A percentile compares a stretch with the other conserved stretches of the same genome.
These are phyloP conservation scores for Amphiprion percula DNA, from an alignment of 2,113 vertebrate genomes.

Conservation along the genomic window DNA sequence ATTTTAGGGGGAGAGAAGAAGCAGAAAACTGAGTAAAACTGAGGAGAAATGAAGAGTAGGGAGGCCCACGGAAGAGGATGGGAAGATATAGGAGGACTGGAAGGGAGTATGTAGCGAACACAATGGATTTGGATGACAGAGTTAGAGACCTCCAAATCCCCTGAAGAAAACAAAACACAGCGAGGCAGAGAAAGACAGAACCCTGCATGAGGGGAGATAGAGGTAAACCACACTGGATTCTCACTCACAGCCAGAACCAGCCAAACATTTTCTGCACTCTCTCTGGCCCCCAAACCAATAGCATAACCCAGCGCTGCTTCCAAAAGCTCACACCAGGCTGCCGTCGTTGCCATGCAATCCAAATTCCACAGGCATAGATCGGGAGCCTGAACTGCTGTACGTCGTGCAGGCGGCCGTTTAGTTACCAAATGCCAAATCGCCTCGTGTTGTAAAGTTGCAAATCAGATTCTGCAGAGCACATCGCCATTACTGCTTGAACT, in stretches of 20 bases:
- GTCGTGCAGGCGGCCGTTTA: slow-evolving; percentile 7
- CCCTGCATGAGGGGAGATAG: slow-evolving; percentile 72
- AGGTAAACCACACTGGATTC: slow-evolving; percentile 62
- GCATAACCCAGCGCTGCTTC: slow-evolving; percentile 34
- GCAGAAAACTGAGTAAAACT: too few species aligned
- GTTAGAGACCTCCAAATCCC: slow-evolving; percentile 67
- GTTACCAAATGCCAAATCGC: slow-evolving; percentile 54
- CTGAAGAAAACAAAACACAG: slow-evolving; percentile 65
- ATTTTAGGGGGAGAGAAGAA: slow-evolving; percentile 6
- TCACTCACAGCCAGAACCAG: slow-evolving; percentile 51
- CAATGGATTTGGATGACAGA: slow-evolving; percentile 68
- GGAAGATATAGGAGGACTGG: slow-evolving; percentile 20
- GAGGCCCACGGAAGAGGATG: slow-evolving; percentile 15
- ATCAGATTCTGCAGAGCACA: slow-evolving; percentile 34
- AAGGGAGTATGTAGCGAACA: slow-evolving; percentile 38
- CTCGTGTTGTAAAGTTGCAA: slow-evolving; percentile 46
- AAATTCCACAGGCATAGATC: slow-evolving; percentile 63
- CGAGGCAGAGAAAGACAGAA: slow-evolving; percentile 52
- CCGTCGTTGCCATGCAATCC: slow-evolving; percentile 38
- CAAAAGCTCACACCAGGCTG: slow-evolving; percentile 50
- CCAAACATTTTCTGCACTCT: slow-evolving; percentile 39
- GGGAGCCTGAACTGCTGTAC: slow-evolving; percentile 45
- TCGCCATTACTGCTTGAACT: slow-evolving; percentile 19
- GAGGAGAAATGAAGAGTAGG: not conserved
- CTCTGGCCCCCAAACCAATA: slow-evolving; percentile 39